These are phyloP conservation scores for Tolypeutes matacus DNA, from an alignment of 2,797 vertebrate genomes.

Conservation along the genomic window DNA sequence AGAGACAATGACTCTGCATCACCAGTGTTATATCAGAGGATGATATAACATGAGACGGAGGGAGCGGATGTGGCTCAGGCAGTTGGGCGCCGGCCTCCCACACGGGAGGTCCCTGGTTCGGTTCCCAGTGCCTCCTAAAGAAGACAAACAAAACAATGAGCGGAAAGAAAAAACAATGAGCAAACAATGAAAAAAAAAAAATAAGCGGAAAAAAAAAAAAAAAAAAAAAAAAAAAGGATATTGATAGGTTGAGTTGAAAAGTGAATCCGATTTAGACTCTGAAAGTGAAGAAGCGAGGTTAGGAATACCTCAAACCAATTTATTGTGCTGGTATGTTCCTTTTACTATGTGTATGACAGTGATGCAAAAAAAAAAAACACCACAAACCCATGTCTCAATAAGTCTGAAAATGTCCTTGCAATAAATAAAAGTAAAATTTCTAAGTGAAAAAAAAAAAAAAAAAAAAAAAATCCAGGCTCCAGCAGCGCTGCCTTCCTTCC, in stretches of 20 bases:
- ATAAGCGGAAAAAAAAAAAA: too few relatives aligned
- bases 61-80: too few relatives aligned
- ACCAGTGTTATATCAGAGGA: background rate
- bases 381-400: background rate
- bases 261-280: background rate
- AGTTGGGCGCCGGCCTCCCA: too few relatives aligned
- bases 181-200: too few relatives aligned
- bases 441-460: slow-evolving; percentile 17
- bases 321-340: background rate
- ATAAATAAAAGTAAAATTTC: background rate
- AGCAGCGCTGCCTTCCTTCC: too few relatives aligned
- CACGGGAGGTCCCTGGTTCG: too few relatives aligned
- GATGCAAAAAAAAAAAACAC: background rate
- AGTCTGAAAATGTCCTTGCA: background rate
- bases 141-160: too few relatives aligned
- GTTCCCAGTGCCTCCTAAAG: too few relatives aligned
- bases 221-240: too few relatives aligned
- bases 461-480: too few relatives aligned
- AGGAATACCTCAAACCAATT: background rate
- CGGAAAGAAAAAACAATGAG: too few relatives aligned
- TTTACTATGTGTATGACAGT: background rate
- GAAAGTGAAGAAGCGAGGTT: background rate
- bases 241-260: background rate
- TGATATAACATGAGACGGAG: fast-evolving
- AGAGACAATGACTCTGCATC: background rate